These are phyloP conservation scores for Aricia artaxerxes DNA, from an alignment of 2,888 invertebrate genomes.

Conservation along the genomic window DNA sequence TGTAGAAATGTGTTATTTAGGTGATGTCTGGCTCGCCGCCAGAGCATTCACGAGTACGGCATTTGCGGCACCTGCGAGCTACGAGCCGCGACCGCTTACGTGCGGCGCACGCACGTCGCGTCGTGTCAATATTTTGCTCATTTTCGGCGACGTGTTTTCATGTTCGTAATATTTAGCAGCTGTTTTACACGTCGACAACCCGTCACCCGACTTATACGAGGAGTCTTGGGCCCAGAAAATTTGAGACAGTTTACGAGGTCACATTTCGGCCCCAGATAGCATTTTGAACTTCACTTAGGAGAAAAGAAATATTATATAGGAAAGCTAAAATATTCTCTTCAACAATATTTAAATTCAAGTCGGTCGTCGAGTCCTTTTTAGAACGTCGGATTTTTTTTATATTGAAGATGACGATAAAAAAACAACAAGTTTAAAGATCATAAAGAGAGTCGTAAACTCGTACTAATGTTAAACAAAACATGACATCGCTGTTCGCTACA, in stretches of 20 bases:
- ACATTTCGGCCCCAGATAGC: background rate
- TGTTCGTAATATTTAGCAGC: background rate
- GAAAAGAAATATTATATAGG: too few relatives aligned
- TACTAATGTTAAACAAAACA: background rate
- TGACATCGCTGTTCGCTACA: constrained; percentile 1
- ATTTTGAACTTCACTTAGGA: background rate
- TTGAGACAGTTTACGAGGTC: too few relatives aligned
- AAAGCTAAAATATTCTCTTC: too few relatives aligned
- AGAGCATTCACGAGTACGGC: background rate
- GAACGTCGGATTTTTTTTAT: background rate
- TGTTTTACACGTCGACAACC: background rate
- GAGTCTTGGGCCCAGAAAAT: too few relatives aligned
- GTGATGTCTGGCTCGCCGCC: background rate
- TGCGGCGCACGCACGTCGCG: background rate
- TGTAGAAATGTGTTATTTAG: background rate
- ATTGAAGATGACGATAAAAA: background rate
- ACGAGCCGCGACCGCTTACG: background rate
- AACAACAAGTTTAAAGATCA: background rate
- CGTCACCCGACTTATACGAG: too few relatives aligned
- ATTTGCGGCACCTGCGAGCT: background rate
- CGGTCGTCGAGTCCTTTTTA: too few relatives aligned
- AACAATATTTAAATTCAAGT: too few relatives aligned
- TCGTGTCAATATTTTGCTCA: background rate
- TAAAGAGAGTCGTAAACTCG: background rate
- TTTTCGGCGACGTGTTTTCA: background rate